Evolutionary conservation across 2,888 invertebrate species (phyloP).

Genomic region (Scaptomyza flava): DNA sequence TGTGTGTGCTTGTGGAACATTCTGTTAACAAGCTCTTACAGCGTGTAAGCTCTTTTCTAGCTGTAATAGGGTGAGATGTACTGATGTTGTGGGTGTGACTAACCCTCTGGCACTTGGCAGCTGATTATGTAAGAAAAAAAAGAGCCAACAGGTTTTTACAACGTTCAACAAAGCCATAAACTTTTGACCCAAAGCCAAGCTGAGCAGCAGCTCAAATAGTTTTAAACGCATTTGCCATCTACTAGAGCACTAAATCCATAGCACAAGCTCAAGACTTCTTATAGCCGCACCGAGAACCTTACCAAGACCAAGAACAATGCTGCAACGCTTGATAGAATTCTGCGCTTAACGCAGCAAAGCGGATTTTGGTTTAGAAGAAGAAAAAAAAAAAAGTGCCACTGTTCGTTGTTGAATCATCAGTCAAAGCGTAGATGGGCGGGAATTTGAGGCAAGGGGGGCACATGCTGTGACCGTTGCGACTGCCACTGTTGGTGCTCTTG

Average conservation of each 20-base stretch:
- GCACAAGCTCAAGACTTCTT: conserved; percentile 15
- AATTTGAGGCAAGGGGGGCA: conserved; percentile 1
- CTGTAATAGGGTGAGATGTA: conserved; percentile 1
- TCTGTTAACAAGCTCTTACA: conserved; percentile 64
- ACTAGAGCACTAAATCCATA: conserved; percentile 4
- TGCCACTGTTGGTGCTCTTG: conserved; percentile 26
- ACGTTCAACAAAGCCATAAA: conserved; percentile 68
- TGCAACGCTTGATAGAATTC: conserved; percentile 38
- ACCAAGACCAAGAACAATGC: conserved; percentile 16
- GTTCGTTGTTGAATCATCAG: conserved; percentile 78
- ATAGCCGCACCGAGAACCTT: neutral
- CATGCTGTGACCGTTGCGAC: conserved; percentile 49
- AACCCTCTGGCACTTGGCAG: conserved; percentile 40
- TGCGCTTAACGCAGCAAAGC: conserved; percentile 21
- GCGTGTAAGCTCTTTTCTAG: conserved; percentile 51
- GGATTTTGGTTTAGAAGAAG: conserved; percentile 38
- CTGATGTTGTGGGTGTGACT: conserved; percentile 3
- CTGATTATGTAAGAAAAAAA: conserved; percentile 48
- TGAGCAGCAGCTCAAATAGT: conserved; percentile 76
- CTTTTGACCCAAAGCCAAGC: conserved; percentile 74
- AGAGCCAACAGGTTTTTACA: conserved; percentile 73
- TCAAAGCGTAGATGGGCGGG: conserved; percentile 36
- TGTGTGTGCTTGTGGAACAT: conserved; percentile 35
- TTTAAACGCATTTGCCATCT: conserved; percentile 65
- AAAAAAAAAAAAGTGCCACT: conserved; percentile 68